phyloP scores from a whole-genome alignment of 2,797 vertebrate species.

The Okamejei kenojei region DNA sequence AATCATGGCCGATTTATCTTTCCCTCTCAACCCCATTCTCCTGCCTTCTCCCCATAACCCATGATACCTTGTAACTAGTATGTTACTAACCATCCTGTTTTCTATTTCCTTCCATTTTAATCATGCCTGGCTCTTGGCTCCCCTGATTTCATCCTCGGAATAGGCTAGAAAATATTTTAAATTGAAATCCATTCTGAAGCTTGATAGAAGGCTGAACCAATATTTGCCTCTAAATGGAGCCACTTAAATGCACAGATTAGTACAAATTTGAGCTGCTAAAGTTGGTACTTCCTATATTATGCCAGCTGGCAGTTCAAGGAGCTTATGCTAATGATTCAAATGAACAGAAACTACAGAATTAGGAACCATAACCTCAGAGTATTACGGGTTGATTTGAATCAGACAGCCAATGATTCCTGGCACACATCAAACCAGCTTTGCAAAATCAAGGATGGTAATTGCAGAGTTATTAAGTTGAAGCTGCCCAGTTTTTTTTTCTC shows the following conservation, averaged over 20 bases:
- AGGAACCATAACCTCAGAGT: background rate
- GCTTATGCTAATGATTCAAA: conserved; percentile 27
- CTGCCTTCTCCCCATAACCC: too few species aligned
- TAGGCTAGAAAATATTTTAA: conserved; percentile 17
- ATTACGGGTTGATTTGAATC: background rate
- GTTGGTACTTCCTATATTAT: background rate
- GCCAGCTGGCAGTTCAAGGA: conserved; percentile 26
- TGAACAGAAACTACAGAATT: conserved; percentile 12
- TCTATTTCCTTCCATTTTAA: background rate
- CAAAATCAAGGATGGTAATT: background rate
- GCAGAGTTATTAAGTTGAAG: background rate
- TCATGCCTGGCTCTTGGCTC: background rate
- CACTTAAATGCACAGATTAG: conserved; percentile 24
- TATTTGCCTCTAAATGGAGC: conserved; percentile 20
- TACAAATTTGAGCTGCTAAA: conserved; percentile 22
- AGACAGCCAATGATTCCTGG: conserved; percentile 8
- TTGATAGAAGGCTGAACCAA: conserved; percentile 12
- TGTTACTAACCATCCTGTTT: too few species aligned
- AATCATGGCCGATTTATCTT: too few species aligned
- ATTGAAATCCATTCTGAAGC: conserved; percentile 21
- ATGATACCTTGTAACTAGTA: too few species aligned
- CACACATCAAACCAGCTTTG: background rate
- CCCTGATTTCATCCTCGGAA: background rate
- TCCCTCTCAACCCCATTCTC: too few species aligned
- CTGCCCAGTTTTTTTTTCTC: background rate